Evolutionary conservation across 2,113 vertebrate genomes (phyloP).

Genomic region (Callithrix jacchus): DNA sequence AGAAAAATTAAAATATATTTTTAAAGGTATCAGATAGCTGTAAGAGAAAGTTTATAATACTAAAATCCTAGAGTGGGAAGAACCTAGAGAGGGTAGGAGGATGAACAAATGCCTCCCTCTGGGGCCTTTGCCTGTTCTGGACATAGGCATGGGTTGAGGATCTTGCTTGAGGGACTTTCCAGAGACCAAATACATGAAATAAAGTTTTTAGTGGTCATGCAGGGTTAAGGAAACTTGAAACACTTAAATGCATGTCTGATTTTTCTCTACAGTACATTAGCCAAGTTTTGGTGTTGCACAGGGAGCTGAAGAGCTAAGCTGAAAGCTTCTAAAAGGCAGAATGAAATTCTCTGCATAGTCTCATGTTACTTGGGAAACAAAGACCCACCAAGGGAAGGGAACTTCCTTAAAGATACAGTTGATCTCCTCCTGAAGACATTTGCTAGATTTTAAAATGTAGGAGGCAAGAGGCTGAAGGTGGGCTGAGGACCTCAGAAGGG

Average conservation of each 20-base stretch:
- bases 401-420: not conserved
- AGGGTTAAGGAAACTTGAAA: not conserved
- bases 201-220: not conserved
- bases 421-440: not conserved
- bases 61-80: not conserved
- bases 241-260: not conserved
- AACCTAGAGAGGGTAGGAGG: not conserved
- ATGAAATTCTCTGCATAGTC: not conserved
- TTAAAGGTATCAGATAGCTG: not conserved
- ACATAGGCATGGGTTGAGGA: not conserved
- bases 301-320: not conserved
- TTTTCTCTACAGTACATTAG: not conserved
- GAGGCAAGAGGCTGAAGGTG: not conserved
- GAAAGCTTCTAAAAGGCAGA: not conserved
- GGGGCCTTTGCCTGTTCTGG: not conserved
- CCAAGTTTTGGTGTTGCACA: not conserved
- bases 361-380: not conserved
- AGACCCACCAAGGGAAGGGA: not conserved
- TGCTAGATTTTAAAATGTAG: not conserved
- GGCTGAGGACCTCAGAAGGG: not conserved
- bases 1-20: not conserved
- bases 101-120: not conserved
- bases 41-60: not conserved
- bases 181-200: not conserved
- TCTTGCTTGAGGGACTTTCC: not conserved